Conservation (phyloP, 1,140 invertebrate species). For the Bombus waltoni region DNA sequence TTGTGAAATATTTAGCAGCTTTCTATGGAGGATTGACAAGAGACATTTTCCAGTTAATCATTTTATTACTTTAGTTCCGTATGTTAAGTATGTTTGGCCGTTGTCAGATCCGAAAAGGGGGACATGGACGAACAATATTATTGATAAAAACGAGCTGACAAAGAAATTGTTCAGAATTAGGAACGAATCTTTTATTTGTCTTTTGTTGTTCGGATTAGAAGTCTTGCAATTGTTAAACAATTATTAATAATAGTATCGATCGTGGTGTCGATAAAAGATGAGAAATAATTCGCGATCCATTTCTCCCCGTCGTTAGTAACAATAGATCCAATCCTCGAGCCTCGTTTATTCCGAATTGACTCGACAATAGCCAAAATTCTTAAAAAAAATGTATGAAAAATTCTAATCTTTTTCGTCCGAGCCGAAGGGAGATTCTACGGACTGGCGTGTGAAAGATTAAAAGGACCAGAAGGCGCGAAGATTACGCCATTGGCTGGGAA, state of each 20-base stretch:
- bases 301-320: neutral
- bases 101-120: neutral
- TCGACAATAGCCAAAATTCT: neutral
- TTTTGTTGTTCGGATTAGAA: neutral
- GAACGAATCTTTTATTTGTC: neutral
- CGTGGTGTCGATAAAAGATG: neutral
- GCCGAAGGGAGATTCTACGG: neutral
- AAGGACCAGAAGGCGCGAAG: neutral
- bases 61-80: neutral
- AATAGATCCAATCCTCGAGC: too few relatives aligned
- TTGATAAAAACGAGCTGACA: neutral
- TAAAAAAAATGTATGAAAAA: too few relatives aligned
- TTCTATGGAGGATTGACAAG: neutral
- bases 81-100: neutral
- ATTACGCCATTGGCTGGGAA: conserved; percentile 13
- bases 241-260: neutral
- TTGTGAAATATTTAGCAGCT: neutral
- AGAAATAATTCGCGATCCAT: neutral
- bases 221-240: neutral
- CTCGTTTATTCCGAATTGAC: neutral
- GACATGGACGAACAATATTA: neutral
- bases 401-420: neutral
- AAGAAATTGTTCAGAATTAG: neutral
- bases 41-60: neutral
- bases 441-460: neutral